Percentiles rank a stretch among this genome's conserved stretches.
These are phyloP conservation scores for Scolanthus callimorphus DNA, from an alignment of 92 coral and sea anemone species.

Conservation along the genomic window DNA sequence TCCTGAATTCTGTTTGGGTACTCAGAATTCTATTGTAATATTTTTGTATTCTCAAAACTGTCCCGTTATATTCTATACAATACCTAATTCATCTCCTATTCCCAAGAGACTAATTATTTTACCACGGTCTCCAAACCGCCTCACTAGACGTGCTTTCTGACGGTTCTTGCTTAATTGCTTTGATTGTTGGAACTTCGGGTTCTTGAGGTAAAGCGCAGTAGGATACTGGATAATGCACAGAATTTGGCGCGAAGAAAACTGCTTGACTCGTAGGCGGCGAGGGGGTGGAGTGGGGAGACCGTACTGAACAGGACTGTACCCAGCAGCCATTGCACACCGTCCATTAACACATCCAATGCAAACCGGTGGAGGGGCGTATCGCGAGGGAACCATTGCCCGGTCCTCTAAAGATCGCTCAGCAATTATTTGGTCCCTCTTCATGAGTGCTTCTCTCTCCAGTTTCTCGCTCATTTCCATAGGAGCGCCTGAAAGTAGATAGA, in stretches of 20 bases:
- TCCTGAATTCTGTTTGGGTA: no score
- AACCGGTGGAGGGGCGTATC: not conserved
- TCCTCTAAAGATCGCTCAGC: no score
- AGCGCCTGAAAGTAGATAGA: not conserved
- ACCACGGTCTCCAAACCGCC: not conserved
- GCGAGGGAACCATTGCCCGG: no score
- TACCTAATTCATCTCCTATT: no score
- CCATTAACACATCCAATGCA: not conserved
- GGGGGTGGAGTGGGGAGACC: not conserved
- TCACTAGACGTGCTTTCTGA: not conserved
- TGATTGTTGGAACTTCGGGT: not conserved
- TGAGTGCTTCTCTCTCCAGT: not conserved
- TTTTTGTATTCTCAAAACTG: no score
- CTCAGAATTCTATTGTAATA: no score
- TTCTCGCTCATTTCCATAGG: not conserved
- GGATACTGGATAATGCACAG: not conserved
- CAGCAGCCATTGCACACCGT: not conserved
- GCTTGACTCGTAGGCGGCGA: no score
- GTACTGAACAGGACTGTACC: not conserved
- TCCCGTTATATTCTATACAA: no score
- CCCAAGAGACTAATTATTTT: no score
- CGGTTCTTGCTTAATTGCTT: not conserved
- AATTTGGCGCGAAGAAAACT: no score
- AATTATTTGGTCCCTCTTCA: not conserved
- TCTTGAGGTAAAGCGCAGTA: not conserved